phyloP scores from a whole-genome alignment of 2,888 invertebrate genomes.

The Thecocarcelia acutangulata region DNA sequence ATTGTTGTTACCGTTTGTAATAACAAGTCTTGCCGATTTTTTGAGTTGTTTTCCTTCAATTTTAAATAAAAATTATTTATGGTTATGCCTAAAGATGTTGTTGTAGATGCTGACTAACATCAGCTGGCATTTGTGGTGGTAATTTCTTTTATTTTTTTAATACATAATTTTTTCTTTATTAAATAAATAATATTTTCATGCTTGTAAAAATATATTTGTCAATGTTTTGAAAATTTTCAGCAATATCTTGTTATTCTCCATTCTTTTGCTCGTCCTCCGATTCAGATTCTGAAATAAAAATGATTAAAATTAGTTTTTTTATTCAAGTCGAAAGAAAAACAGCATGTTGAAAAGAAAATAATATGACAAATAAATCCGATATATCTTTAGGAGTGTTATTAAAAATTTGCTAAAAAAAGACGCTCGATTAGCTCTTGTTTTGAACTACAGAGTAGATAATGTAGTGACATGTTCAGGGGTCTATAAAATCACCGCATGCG shows the following conservation, averaged over 20 bases:
- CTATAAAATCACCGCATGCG: too few species aligned
- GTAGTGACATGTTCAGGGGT: too few species aligned
- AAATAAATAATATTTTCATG: constrained; percentile 7
- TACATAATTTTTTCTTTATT: not conserved
- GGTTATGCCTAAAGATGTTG: not conserved
- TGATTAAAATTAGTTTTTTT: not conserved
- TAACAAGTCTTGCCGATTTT: constrained; percentile 1
- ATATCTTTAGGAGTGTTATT: too few species aligned
- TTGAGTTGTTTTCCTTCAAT: constrained; percentile 7
- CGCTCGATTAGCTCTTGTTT: too few species aligned
- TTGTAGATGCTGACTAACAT: constrained; percentile 31
- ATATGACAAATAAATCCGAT: too few species aligned
- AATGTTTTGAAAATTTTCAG: constrained; percentile 6
- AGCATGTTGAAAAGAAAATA: not conserved
- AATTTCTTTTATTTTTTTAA: constrained; percentile 5
- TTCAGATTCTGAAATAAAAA: constrained; percentile 79
- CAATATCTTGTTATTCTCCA: constrained; percentile 74
- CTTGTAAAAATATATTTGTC: constrained; percentile 14
- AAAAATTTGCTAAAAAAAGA: too few species aligned
- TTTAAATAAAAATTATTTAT: not conserved
- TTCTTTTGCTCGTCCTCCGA: constrained; percentile 81
- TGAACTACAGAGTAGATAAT: too few species aligned
- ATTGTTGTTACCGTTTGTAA: too few species aligned
- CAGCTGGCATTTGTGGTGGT: constrained; percentile 48
- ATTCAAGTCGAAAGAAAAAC: not conserved